phyloP scores from a whole-genome alignment of 2,113 vertebrate species.

The Scatophagus argus region DNA sequence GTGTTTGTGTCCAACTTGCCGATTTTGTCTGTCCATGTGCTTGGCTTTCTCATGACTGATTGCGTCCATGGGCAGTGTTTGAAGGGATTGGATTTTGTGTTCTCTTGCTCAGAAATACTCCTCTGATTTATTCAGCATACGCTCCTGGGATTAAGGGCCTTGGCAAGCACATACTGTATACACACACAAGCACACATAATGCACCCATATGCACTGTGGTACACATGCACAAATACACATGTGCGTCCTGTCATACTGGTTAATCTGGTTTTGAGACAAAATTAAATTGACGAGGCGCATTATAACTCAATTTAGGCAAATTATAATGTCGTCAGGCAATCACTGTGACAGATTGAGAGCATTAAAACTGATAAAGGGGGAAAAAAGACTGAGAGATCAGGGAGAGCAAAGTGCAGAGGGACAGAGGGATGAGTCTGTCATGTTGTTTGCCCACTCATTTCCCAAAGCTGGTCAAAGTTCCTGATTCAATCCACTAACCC shows the following conservation, averaged over 20 bases:
- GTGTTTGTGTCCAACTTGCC: constrained; percentile 2
- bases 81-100: constrained; percentile 53
- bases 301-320: constrained; percentile 76
- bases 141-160: constrained; percentile 67
- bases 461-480: constrained; percentile 61
- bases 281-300: constrained; percentile 72
- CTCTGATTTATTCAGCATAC: constrained; percentile 66
- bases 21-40: constrained; percentile 16
- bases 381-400: constrained; percentile 44
- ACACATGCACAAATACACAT: constrained; percentile 36
- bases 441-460: constrained; percentile 58
- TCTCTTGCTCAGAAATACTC: constrained; percentile 40
- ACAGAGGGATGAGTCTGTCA: constrained; percentile 41
- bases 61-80: constrained; percentile 47
- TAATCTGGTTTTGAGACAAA: constrained; percentile 78
- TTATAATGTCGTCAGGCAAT: constrained; percentile 65
- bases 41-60: constrained; percentile 37
- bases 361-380: constrained; percentile 43
- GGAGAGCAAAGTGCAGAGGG: constrained; percentile 50
- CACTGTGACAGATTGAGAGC: constrained; percentile 76
- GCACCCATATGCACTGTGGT: constrained; percentile 14
- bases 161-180: constrained; percentile 62
- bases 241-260: constrained; percentile 59
- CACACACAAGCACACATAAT: constrained; percentile 38
- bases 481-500: constrained; percentile 46